phyloP scores from a whole-genome alignment of 2,113 vertebrate species.

The Dryoscopus gambensis region DNA sequence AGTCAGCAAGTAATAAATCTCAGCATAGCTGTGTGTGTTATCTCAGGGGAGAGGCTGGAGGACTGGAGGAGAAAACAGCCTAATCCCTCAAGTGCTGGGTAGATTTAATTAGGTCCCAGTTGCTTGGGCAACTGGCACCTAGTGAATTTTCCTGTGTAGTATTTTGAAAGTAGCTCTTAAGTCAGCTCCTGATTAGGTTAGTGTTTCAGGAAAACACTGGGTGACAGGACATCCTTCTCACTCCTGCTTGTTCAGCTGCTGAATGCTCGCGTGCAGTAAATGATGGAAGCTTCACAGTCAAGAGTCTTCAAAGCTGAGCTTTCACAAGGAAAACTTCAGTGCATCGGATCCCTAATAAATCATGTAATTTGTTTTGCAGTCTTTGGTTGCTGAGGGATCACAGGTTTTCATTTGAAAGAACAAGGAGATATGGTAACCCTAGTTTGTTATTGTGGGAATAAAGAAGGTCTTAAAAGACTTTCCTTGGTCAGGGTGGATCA shows the following conservation, averaged over 20 bases:
- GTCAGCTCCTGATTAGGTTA: background rate
- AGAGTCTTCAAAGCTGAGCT: background rate
- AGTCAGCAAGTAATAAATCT: constrained; percentile 31
- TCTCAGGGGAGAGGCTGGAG: constrained; percentile 33
- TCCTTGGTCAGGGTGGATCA: background rate
- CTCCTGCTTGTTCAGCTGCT: background rate
- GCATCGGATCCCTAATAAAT: background rate
- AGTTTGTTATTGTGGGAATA: background rate
- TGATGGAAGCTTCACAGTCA: background rate
- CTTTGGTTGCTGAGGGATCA: background rate
- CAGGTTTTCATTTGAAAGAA: background rate
- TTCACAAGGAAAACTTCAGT: background rate
- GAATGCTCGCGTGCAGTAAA: rapidly evolving
- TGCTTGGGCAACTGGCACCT: constrained; percentile 19
- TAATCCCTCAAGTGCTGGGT: background rate
- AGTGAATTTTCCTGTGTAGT: background rate
- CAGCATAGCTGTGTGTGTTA: background rate
- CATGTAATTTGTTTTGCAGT: background rate
- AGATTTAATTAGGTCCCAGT: constrained; percentile 48
- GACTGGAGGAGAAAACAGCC: background rate
- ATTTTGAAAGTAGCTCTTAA: background rate
- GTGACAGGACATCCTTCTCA: background rate
- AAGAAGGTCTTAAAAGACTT: background rate
- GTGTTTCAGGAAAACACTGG: background rate
- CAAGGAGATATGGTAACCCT: background rate